phyloP scores from a whole-genome alignment of 2,888 invertebrate species.

The Andrena hattorfiana region DNA sequence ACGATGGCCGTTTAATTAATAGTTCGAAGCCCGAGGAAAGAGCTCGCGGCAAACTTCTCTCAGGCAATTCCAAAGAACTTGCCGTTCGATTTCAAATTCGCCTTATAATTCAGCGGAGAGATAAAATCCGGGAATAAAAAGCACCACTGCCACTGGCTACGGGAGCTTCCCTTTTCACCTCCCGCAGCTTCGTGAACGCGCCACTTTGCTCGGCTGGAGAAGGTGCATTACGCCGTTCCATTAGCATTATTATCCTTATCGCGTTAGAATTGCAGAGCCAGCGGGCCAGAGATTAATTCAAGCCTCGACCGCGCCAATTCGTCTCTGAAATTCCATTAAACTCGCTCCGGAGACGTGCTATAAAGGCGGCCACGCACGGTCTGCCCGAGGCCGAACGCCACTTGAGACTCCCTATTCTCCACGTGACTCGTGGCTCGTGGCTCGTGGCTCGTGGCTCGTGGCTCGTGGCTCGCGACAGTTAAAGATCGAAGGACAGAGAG shows the following conservation, averaged over 20 bases:
- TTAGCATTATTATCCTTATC: conserved; percentile 42
- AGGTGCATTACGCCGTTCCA: conserved; percentile 30
- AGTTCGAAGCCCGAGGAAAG: conserved; percentile 1
- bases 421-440: too few species aligned
- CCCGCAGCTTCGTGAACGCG: conserved; percentile 20
- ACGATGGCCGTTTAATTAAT: conserved; percentile 36
- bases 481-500: too few species aligned
- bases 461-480: too few species aligned
- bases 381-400: too few species aligned
- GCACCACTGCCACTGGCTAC: too few species aligned
- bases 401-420: too few species aligned
- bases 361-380: too few species aligned
- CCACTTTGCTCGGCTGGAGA: conserved; percentile 2
- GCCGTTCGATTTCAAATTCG: neutral
- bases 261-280: conserved; percentile 38
- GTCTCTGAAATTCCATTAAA: conserved; percentile 11
- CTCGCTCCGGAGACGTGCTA: too few species aligned
- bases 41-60: neutral
- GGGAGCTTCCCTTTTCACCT: conserved; percentile 28
- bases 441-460: too few species aligned
- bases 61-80: neutral
- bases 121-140: neutral
- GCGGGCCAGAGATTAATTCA: conserved; percentile 19
- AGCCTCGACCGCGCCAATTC: neutral
- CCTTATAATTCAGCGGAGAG: neutral